A percentile compares a stretch with the other conserved stretches of the same genome.
Evolutionary conservation across 2,797 vertebrate genomes (phyloP).

Genomic region (Pelodytes ibericus): DNA sequence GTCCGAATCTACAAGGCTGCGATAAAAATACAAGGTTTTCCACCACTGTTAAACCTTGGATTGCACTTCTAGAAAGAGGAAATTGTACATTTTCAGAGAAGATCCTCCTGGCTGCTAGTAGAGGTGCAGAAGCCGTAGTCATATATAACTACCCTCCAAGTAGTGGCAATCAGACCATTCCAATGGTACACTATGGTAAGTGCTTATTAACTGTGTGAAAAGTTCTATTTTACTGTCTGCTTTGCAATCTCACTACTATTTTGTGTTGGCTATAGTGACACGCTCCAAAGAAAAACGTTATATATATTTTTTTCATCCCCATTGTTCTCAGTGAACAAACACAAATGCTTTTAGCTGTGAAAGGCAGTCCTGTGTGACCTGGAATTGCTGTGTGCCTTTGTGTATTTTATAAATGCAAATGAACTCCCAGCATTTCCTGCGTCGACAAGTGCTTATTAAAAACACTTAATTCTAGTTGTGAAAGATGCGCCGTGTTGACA

Average conservation of each 20-base stretch:
- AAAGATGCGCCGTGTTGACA: not conserved
- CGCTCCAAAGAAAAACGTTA: constrained; percentile 13
- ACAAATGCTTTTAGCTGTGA: constrained; percentile 33
- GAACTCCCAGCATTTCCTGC: constrained; percentile 10
- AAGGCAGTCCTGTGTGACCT: constrained; percentile 36
- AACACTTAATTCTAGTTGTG: constrained; percentile 23
- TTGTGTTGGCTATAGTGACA: constrained; percentile 42
- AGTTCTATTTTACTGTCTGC: not conserved
- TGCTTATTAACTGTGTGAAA: not conserved
- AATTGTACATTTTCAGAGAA: constrained; percentile 85
- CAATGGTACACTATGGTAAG: constrained; percentile 79
- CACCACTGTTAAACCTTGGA: constrained; percentile 68
- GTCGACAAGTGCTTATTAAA: constrained; percentile 52
- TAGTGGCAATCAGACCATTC: constrained; percentile 67
- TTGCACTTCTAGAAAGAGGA: constrained; percentile 87
- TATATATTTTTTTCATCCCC: too few species aligned
- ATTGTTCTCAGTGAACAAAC: constrained; percentile 30
- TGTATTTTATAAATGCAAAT: constrained; percentile 43
- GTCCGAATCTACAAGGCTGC: constrained; percentile 75
- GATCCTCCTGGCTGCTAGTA: constrained; percentile 72
- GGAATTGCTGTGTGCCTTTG: constrained; percentile 23
- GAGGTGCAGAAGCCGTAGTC: constrained; percentile 80
- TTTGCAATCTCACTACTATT: not conserved
- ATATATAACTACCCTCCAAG: constrained; percentile 76
- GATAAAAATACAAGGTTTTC: constrained; percentile 67